phyloP scores from a whole-genome alignment of 1,140 invertebrate species.

The Argopecten irradians region DNA sequence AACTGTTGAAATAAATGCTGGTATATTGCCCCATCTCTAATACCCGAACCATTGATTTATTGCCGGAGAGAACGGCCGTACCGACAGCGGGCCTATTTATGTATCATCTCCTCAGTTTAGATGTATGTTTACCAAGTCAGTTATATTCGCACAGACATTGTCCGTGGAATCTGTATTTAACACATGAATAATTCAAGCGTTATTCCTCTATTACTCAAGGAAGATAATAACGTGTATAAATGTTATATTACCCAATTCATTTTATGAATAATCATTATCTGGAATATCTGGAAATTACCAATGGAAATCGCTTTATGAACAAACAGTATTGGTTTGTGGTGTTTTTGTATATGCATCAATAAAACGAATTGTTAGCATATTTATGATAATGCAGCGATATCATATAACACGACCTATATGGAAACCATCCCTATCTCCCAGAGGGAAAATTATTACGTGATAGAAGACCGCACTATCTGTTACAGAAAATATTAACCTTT shows the following conservation, averaged over 20 bases:
- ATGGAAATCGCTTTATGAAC: no score
- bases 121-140: neutral
- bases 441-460: no score
- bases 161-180: neutral
- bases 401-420: no score
- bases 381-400: no score
- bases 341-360: no score
- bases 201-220: neutral
- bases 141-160: neutral
- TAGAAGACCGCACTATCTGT: no score
- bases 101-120: neutral
- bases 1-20: neutral
- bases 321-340: neutral
- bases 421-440: no score
- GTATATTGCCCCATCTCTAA: neutral
- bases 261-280: neutral
- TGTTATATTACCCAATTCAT: neutral
- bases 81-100: neutral
- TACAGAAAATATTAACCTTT: no score
- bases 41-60: neutral
- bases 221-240: neutral
- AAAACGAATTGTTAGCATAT: neutral
- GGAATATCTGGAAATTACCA: neutral
- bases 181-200: neutral
- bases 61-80: neutral